Evolutionary conservation across 2,797 vertebrate species (phyloP).

Genomic region (Sebastiscus albofasciatus): DNA sequence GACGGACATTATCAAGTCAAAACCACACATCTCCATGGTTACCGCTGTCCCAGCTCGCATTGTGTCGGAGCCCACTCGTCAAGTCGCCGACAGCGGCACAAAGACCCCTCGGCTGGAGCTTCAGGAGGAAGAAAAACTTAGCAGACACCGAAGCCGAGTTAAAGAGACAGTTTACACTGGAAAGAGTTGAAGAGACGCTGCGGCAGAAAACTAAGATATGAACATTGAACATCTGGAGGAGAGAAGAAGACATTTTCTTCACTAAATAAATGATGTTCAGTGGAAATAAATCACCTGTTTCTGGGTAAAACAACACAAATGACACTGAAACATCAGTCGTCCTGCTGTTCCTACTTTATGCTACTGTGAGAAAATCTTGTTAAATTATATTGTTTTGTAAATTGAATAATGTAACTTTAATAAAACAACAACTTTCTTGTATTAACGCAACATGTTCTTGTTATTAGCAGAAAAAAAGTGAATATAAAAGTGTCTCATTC

Average conservation of each 20-base stretch:
- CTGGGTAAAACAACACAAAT: background rate
- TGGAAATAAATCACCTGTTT: background rate
- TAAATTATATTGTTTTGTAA: background rate
- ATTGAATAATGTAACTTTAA: background rate
- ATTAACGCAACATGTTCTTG: background rate
- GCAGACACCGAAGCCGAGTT: background rate
- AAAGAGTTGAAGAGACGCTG: background rate
- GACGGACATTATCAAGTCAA: slow-evolving; percentile 31
- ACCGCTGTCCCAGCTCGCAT: slow-evolving; percentile 59
- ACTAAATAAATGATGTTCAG: background rate
- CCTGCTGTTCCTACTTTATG: background rate
- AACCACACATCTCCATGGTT: slow-evolving; percentile 64
- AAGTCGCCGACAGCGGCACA: slow-evolving; percentile 50
- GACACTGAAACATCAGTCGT: background rate
- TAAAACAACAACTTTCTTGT: background rate
- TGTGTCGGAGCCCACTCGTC: slow-evolving; percentile 41
- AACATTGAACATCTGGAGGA: background rate
- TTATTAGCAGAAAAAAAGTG: background rate
- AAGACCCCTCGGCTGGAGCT: slow-evolving; percentile 34
- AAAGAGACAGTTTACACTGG: background rate
- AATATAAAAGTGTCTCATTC: background rate
- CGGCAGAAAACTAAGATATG: background rate
- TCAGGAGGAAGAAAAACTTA: background rate
- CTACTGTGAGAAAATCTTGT: background rate
- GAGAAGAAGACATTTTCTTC: background rate